Evolutionary conservation across 1,140 invertebrate genomes (phyloP), one percentile per base, ranked within the genome.

Genomic region (Pteromalus puparum): DNA sequence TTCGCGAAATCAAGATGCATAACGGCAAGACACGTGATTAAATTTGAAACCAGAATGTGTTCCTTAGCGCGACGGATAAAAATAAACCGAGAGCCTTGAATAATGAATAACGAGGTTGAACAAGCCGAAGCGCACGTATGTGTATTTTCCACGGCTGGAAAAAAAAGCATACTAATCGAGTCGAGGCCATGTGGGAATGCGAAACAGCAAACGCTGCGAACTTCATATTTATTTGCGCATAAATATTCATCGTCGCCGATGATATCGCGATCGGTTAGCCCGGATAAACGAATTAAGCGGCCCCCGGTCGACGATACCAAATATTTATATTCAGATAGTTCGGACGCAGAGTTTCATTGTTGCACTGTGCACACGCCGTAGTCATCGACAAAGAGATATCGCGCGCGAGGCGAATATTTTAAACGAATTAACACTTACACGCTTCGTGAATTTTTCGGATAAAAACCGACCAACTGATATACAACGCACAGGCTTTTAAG

Each of bases 171-270:
- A 13, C 12, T n/a, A 61, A 61, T 61, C 21, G 53, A 61, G 53
- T n/a, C 21, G 67, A 1, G 21, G 24, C 28, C 38, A 26, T 34
- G 6, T n/a, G 61, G 75, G 46, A 77, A 48, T 70, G 13, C 2
- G 9, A 83, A 77, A 42, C 1, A n/a, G 70, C 9, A 65, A 73
- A 73, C 26, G n/a, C 48, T 38, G 34, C 46, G 81, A 84, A 67
- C 34, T 76, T 83, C 24, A 76, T 87, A 86, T 87, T 87, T 87
- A 87, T 85, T 87, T 87, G 30, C 83, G 53, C 77, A 86, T 86
- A 87, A 86, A 87, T 85, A 86, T 86, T 86, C 83, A 86, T 86
- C 73, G 81, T 81, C 77, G 53, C 68, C 75, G 79, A 85, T 83
- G 78, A 81, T 85, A 86, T 86, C 81, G 48, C 48, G 82, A 81